Conservation (phyloP, 2,113 vertebrate genomes). For the Siniperca knerii region DNA sequence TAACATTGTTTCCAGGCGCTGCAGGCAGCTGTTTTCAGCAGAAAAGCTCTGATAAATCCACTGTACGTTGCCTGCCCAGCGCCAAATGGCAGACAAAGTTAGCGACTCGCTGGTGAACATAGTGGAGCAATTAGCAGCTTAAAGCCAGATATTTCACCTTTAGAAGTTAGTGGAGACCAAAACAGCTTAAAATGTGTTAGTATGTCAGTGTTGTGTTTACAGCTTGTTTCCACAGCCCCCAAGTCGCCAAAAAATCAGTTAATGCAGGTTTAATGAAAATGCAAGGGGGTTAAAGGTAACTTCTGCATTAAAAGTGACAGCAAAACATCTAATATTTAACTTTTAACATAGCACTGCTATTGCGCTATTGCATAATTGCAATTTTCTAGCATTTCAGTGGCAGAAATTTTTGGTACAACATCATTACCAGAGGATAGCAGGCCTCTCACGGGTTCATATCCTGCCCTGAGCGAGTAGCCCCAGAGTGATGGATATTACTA, state of each 20-base stretch:
- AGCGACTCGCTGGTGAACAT: background rate
- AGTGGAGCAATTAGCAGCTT: background rate
- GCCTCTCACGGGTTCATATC: slow-evolving; percentile 41
- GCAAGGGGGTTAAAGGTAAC: slow-evolving; percentile 10
- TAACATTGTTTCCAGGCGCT: background rate
- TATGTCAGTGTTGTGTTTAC: background rate
- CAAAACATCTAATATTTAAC: background rate
- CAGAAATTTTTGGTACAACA: background rate
- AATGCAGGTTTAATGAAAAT: slow-evolving; percentile 10
- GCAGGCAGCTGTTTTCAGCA: too few relatives aligned
- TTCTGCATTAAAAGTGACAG: background rate
- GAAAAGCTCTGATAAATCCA: background rate
- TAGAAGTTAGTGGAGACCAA: background rate
- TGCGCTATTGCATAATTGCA: background rate
- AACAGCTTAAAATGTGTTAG: background rate
- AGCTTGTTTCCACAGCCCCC: background rate
- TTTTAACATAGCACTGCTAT: background rate
- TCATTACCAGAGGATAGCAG: slow-evolving; percentile 15
- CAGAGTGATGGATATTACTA: slow-evolving; percentile 54
- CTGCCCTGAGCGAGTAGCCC: slow-evolving; percentile 31
- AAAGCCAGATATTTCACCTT: background rate
- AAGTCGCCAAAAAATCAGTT: background rate
- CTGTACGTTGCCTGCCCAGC: background rate
- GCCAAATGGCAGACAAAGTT: background rate
- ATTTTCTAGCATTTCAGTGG: slow-evolving; percentile 1